Percentiles rank a stretch among this genome's conserved stretches.
Evolutionary conservation across 2,113 vertebrate genomes (phyloP).

Genomic region (Phalacrocorax carbo): DNA sequence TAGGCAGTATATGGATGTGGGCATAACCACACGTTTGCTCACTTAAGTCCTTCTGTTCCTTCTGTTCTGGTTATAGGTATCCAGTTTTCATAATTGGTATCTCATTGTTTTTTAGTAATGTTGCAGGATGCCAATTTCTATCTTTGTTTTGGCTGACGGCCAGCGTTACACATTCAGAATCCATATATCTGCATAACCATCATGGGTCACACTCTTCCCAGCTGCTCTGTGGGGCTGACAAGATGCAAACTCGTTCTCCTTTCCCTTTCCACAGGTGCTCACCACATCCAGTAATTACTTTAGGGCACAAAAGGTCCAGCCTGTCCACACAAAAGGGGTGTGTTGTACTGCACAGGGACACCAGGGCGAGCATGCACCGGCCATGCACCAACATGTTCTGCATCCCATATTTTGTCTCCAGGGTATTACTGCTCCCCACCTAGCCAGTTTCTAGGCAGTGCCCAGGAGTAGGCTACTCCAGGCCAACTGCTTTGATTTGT

Average conservation of each 20-base stretch:
- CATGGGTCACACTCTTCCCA: background rate
- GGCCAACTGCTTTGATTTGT: background rate
- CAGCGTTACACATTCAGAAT: background rate
- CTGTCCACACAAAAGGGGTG: background rate
- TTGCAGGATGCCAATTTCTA: background rate
- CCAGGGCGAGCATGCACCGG: background rate
- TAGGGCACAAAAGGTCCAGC: background rate
- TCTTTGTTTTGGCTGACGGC: background rate
- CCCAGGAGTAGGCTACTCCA: background rate
- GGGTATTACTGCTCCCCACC: background rate
- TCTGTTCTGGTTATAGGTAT: background rate
- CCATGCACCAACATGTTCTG: background rate
- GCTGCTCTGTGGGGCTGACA: background rate
- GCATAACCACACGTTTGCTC: background rate
- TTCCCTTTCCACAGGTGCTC: background rate
- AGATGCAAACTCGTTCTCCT: background rate
- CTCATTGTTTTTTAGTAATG: background rate
- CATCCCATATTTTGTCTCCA: accelerated
- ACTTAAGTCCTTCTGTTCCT: background rate
- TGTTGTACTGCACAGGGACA: background rate
- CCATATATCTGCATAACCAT: background rate
- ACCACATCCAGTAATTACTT: background rate
- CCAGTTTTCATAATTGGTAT: background rate
- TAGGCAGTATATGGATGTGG: accelerated
- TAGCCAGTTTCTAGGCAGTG: accelerated